phyloP scores from a whole-genome alignment of 2,888 invertebrate genomes.

The Encarsia formosa region DNA sequence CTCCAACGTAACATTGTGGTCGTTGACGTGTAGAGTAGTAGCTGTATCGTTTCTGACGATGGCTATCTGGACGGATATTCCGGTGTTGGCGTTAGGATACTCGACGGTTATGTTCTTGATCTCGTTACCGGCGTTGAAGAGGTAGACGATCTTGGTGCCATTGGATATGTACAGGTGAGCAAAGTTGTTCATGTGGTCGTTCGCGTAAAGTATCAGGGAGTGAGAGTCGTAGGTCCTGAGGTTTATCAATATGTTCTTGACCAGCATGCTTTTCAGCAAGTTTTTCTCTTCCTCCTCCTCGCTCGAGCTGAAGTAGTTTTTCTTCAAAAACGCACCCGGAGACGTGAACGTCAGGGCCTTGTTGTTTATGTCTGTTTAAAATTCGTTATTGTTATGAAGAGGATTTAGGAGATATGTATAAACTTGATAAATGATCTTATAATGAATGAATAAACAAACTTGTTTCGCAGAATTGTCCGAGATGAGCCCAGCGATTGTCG shows the following conservation, averaged over 20 bases:
- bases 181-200: constrained; percentile 91
- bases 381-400: too few species aligned
- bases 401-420: neutral
- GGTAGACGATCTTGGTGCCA: constrained; percentile 74
- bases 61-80: constrained; percentile 85
- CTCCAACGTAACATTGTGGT: constrained; percentile 66
- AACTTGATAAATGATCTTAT: neutral
- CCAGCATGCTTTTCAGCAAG: constrained; percentile 68
- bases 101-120: constrained; percentile 76
- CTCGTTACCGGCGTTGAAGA: constrained; percentile 78
- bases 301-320: constrained; percentile 68
- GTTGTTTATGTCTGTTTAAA: constrained; percentile 80
- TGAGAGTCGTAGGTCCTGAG: constrained; percentile 80
- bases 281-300: constrained; percentile 59
- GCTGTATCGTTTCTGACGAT: constrained; percentile 68
- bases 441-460: constrained; percentile 55
- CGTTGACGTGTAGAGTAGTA: constrained; percentile 79
- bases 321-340: constrained; percentile 72
- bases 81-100: constrained; percentile 70
- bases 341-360: constrained; percentile 86
- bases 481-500: constrained; percentile 88
- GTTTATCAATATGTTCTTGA: constrained; percentile 80
- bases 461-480: constrained; percentile 83
- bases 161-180: constrained; percentile 81
- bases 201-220: constrained; percentile 81